phyloP scores from a whole-genome alignment of 1,140 invertebrate genomes.

The Pomacea maculata region DNA sequence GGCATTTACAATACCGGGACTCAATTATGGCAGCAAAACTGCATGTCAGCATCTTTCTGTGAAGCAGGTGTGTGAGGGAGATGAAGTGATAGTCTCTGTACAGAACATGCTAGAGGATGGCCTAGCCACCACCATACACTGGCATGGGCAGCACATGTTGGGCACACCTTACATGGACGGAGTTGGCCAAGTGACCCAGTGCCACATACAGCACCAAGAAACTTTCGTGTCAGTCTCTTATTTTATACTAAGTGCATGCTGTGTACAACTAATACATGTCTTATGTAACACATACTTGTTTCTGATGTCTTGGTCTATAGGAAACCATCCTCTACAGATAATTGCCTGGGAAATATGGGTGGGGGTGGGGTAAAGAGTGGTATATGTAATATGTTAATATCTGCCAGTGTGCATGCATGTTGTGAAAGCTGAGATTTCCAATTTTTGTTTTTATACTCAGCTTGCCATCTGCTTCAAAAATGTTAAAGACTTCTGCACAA shows the following conservation, averaged over 20 bases:
- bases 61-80: conserved; percentile 31
- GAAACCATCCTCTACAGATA: neutral
- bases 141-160: conserved; percentile 83
- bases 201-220: conserved; percentile 26
- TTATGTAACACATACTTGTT: neutral
- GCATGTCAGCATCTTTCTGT: neutral
- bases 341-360: no score
- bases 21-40: no score
- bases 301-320: neutral
- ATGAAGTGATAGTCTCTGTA: conserved; percentile 83
- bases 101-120: conserved; percentile 79
- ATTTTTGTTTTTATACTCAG: no score
- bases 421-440: no score
- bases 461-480: no score
- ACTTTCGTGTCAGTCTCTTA: conserved; percentile 9
- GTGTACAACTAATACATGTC: no score
- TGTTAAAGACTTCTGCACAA: no score
- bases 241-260: no score
- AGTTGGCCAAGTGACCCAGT: conserved; percentile 70
- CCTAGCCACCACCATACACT: conserved; percentile 84
- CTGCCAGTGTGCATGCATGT: no score
- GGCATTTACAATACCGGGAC: no score
- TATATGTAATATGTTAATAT: no score
- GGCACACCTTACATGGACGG: conserved; percentile 87
- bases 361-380: no score